Conservation (phyloP, 2,113 vertebrate species). For the Pardalotus punctatus region DNA sequence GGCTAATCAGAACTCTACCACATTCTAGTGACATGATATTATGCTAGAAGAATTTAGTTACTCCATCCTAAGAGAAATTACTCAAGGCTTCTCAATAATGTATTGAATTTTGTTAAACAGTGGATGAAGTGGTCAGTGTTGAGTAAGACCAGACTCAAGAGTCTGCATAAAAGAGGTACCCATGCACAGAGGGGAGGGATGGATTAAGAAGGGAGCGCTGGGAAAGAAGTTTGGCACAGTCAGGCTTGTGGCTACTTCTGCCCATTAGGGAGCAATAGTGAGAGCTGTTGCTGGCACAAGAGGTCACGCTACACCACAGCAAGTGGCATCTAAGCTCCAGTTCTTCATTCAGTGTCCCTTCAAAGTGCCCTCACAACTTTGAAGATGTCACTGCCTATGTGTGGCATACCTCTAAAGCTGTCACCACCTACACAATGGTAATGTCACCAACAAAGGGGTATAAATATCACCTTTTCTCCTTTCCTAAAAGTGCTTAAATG, state of each 20-base stretch:
- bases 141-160: not conserved
- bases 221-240: not conserved
- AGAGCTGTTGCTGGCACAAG: not conserved
- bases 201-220: not conserved
- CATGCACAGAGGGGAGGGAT: not conserved
- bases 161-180: not conserved
- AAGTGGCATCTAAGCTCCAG: not conserved
- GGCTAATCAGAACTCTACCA: not conserved
- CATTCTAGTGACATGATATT: not conserved
- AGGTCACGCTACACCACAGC: not conserved
- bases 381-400: too few species aligned
- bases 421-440: not conserved
- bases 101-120: not conserved
- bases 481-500: not conserved
- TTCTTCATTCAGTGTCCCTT: not conserved
- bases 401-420: too few species aligned
- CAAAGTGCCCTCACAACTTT: not conserved
- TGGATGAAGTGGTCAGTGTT: not conserved
- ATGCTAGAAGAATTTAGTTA: not conserved
- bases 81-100: not conserved
- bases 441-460: not conserved
- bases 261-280: not conserved
- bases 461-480: not conserved
- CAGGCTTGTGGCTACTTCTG: not conserved
- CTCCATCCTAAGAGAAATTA: not conserved